phyloP scores from a whole-genome alignment of 2,888 invertebrate genomes.

The Apoda limacodes region DNA sequence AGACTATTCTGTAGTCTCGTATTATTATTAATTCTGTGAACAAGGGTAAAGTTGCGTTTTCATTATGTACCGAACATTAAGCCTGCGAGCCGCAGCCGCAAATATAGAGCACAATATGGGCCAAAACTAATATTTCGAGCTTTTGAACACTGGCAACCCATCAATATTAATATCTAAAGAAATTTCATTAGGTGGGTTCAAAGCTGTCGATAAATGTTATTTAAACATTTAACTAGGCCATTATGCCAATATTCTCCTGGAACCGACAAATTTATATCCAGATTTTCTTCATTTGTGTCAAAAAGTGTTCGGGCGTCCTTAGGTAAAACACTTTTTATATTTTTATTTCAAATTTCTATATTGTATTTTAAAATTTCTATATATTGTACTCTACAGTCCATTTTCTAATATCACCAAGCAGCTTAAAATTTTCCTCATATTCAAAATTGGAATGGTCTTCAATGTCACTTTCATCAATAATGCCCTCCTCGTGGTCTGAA shows the following conservation, averaged over 20 bases:
- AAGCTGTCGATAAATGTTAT: conserved; percentile 6
- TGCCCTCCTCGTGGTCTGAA: not conserved
- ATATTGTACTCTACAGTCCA: conserved; percentile 16
- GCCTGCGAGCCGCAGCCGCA: too few relatives aligned
- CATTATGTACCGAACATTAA: too few relatives aligned
- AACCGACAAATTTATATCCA: conserved; percentile 4
- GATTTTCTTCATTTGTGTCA: conserved; percentile 8
- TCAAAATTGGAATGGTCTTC: not conserved
- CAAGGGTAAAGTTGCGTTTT: too few relatives aligned
- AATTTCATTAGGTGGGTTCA: conserved; percentile 1
- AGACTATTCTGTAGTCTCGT: too few relatives aligned
- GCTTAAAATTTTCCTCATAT: conserved; percentile 1
- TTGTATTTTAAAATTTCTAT: conserved; percentile 7
- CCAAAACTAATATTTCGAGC: conserved; percentile 17
- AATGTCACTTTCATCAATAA: not conserved
- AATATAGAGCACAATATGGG: conserved; percentile 15
- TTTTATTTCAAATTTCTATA: conserved; percentile 10
- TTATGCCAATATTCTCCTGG: conserved; percentile 14
- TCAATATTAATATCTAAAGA: conserved; percentile 14
- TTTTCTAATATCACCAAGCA: conserved; percentile 5
- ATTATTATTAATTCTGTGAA: too few relatives aligned
- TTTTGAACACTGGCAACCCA: conserved; percentile 17
- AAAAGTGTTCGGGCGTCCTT: conserved; percentile 13
- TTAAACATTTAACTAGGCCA: conserved; percentile 9
- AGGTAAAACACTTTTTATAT: conserved; percentile 7